These are phyloP conservation scores for Lagria hirta DNA, from an alignment of 2,888 invertebrate genomes.

Conservation along the genomic window DNA sequence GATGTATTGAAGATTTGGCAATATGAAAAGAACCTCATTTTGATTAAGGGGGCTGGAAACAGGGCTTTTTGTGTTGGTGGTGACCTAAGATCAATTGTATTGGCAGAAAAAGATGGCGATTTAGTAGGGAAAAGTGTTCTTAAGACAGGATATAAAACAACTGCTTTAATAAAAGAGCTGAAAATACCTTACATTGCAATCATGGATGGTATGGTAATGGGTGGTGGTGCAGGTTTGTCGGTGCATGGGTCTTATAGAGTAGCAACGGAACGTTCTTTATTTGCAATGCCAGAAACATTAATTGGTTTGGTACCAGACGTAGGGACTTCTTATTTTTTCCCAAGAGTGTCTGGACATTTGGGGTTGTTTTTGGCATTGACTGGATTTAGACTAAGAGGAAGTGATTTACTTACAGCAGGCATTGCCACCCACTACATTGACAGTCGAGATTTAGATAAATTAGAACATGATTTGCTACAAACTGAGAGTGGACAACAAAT, in stretches of 20 bases:
- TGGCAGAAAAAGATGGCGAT: conserved; percentile 65
- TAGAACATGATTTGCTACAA: conserved; percentile 66
- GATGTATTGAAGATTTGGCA: conserved; percentile 65
- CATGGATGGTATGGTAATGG: conserved; percentile 97
- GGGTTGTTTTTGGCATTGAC: conserved; percentile 91
- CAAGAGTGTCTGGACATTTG: conserved; percentile 79
- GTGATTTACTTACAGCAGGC: conserved; percentile 83
- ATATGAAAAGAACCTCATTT: conserved; percentile 54
- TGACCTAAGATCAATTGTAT: conserved; percentile 81
- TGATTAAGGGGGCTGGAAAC: conserved; percentile 63
- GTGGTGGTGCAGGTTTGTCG: conserved; percentile 93
- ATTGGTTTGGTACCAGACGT: conserved; percentile 97
- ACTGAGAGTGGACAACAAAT: conserved; percentile 58
- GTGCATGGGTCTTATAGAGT: conserved; percentile 92
- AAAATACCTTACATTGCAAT: conserved; percentile 89
- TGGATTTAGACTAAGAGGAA: conserved; percentile 65
- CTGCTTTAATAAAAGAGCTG: conserved; percentile 84
- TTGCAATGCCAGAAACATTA: conserved; percentile 99
- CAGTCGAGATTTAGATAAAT: conserved; percentile 62
- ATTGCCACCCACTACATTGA: conserved; percentile 89
- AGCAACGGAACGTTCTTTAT: conserved; percentile 90
- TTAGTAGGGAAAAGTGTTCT: conserved; percentile 72
- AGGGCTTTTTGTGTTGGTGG: conserved; percentile 99
- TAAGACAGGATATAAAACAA: conserved; percentile 79
- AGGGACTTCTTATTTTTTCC: conserved; percentile 90